Base-by-base conservation (phyloP, 2,888 invertebrate genomes). In the Dicyrtomina minuta region DNA sequence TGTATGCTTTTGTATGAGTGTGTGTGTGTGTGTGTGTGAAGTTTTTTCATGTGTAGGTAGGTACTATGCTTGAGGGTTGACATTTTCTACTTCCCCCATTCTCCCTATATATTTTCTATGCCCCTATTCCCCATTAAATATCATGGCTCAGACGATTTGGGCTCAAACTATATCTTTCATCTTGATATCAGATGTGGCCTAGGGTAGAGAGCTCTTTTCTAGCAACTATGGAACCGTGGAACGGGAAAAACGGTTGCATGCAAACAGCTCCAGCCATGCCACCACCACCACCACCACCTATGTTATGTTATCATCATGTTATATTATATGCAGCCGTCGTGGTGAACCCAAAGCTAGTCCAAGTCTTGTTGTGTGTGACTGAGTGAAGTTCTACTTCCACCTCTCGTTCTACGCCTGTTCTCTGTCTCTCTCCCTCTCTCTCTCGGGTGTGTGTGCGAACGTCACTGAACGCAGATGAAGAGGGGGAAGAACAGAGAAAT, bases 71-170 rank as follows among this genome's bases (percentile, higher is more conserved):
- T 39, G 58, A 58, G 58, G 58, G 58, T 58, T 58, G 58, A 58
- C 58, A 58, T 58, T 58, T 58, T 58, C 58, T 39, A 39, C 39
- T 41, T 39, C 58, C 41, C 58, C 58, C 58, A 58, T 53, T 53
- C 12, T 53, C 53, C 24, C 20, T 53, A 17, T 53, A 17, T 58
- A 26, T 33, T 13, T 58, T 68, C 62, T 66, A 62, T 72, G 68
- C 53, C 72, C 70, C 72, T 70, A 59, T 43, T 66, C 39, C 61
- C 70, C 68, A 72, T 72, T 72, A 72, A 72, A 72, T 70, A 70
- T 72, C 72, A 72, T 70, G 70, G 69, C 62, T 68, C 56, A 58
- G 27, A 58, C 58, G 39, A 58, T 58, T 58, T 58, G 39, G 62
- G 26, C 62, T 62, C 51, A 39, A 39, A 65, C 70, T 68, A 72